A percentile compares a stretch with the other conserved stretches of the same genome.
Conservation (phyloP, 1,140 invertebrate genomes). For the Eurosta solidaginis region DNA sequence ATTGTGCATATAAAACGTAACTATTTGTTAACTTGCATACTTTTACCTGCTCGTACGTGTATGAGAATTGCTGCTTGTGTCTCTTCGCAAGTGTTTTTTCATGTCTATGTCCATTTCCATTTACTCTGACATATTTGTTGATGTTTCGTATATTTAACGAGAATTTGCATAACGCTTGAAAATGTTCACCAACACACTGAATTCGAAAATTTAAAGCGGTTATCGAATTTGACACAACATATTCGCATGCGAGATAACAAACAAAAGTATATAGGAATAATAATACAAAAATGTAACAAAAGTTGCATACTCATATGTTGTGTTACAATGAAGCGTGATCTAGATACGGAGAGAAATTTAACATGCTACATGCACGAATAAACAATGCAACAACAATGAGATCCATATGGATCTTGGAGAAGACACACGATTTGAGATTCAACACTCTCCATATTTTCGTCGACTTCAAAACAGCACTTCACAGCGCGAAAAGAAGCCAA, state of each 20-base stretch:
- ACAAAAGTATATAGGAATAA: background rate
- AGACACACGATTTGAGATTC: too few species aligned
- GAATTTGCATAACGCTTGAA: slow-evolving; percentile 26
- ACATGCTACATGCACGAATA: too few species aligned
- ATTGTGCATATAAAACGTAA: too few species aligned
- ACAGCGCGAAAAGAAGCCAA: too few species aligned
- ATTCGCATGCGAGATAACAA: background rate
- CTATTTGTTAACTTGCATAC: too few species aligned
- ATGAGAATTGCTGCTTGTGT: background rate
- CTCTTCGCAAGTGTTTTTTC: slow-evolving; percentile 11
- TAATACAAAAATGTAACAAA: background rate
- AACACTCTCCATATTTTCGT: too few species aligned
- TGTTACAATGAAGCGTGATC: background rate
- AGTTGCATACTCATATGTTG: background rate
- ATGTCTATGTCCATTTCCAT: slow-evolving; percentile 13
- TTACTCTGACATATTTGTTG: background rate
- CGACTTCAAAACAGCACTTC: too few species aligned
- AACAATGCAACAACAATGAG: too few species aligned
- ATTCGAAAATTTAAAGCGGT: background rate
- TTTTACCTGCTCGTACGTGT: background rate
- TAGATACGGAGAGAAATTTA: too few species aligned
- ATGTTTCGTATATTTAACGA: background rate
- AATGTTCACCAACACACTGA: background rate
- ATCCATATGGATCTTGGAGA: too few species aligned
- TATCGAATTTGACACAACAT: slow-evolving; percentile 23